Conservation (phyloP, 2,797 vertebrate species). For the Taenioides sp. region DNA sequence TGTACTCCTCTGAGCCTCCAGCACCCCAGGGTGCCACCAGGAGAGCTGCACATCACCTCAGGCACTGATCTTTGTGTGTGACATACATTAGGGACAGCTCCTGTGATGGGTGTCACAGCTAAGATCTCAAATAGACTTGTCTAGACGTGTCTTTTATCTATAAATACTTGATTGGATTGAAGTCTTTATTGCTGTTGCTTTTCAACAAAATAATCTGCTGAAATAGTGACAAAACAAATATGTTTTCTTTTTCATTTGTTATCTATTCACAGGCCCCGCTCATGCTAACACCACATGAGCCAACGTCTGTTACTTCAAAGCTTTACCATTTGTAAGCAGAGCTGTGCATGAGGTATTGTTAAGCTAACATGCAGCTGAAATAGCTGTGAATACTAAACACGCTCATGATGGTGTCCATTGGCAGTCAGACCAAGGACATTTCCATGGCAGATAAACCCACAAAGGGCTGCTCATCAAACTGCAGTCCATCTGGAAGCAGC, state of each 20-base stretch:
- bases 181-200: not conserved
- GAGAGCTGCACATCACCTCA: constrained; percentile 25
- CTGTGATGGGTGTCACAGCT: constrained; percentile 16
- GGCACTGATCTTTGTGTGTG: constrained; percentile 29
- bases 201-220: not conserved
- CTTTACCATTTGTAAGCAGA: constrained; percentile 5
- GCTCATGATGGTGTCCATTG: constrained; percentile 15
- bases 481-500: constrained; percentile 33
- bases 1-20: constrained; percentile 28
- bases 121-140: constrained; percentile 9
- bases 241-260: constrained; percentile 10
- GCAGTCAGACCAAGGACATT: constrained; percentile 25
- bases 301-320: constrained; percentile 17
- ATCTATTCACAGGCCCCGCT: constrained; percentile 16
- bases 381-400: constrained; percentile 29
- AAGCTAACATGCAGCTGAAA: constrained; percentile 15
- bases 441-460: constrained; percentile 35
- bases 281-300: constrained; percentile 15
- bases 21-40: constrained; percentile 33
- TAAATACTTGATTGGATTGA: constrained; percentile 8
- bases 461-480: constrained; percentile 23
- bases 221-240: constrained; percentile 13
- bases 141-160: not conserved
- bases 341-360: constrained; percentile 13
- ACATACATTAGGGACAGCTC: constrained; percentile 28